Evolutionary conservation across 2,797 vertebrate genomes (phyloP), one percentile per base, ranked within the genome.

Genomic region (Siniperca scherzeri): DNA sequence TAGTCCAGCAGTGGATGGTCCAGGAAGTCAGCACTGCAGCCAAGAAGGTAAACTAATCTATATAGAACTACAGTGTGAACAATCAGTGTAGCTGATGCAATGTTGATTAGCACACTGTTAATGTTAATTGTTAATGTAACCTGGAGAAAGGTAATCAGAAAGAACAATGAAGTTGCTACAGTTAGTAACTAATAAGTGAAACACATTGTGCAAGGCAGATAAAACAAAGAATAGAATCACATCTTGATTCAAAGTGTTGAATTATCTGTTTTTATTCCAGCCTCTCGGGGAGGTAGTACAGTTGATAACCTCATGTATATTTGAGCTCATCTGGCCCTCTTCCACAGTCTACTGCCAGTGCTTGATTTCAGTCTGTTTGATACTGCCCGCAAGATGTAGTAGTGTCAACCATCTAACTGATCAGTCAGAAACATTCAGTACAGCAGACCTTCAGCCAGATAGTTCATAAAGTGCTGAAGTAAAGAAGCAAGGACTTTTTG

Each of bases 21-120:
- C 36, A 44, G 61, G 77, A 78, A 53, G 7, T 74, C 80, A 33
- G 25, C 56, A 65, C 57, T 64, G 33, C 7, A 55, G 46, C 48
- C 19, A 69, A 21, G 77, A 67, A 89, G 93, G 92, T 94, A 83
- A 75, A 66, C 17, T 48, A 7, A 19, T 38, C 46, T 27, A 8
- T 42, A 69, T 0, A 44, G 36, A 76, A 13, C n/a, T 53, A 30
- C 61, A 17, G 33, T 30, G 4, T 22, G 19, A 74, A n/a, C 33
- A 68, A 17, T 33, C 13, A 19, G 3, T 75, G 40, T 40, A 38
- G n/a, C n/a, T n/a, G n/a, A n/a, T n/a, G n/a, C 40, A 36, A 2
- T 22, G 16, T 50, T 60, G 30, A 46, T 38, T 33, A 56, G 27
- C 27, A 57, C 17, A 2, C 30, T 30, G 30, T 30, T 27, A 27